phyloP scores from a whole-genome alignment of 2,888 invertebrate genomes.

The Cataglyphis rosenhaueri region DNA sequence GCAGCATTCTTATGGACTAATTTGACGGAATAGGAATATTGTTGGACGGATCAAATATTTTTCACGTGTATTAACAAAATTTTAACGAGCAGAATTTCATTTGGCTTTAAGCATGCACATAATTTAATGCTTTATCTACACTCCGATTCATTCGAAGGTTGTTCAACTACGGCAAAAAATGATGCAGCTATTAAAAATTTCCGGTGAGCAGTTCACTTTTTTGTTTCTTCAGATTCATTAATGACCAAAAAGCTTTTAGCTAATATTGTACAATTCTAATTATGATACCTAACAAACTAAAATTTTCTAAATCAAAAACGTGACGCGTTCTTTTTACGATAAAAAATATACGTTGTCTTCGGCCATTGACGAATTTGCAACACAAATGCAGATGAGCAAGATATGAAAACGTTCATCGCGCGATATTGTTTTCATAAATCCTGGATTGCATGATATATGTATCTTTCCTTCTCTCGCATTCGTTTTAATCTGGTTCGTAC shows the following conservation, averaged over 20 bases:
- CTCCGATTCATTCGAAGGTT: background rate
- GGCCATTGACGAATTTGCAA: background rate
- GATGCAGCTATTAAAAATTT: background rate
- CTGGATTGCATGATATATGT: slow-evolving; percentile 7
- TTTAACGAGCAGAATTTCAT: background rate
- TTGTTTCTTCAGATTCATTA: background rate
- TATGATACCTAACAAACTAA: slow-evolving; percentile 7
- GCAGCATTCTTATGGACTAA: background rate
- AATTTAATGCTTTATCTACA: background rate
- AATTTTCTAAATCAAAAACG: background rate
- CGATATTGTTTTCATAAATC: slow-evolving; percentile 30
- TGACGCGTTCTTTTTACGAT: background rate
- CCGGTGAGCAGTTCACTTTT: background rate
- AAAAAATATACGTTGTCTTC: background rate
- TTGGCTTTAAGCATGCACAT: background rate
- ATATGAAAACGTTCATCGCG: slow-evolving; percentile 35
- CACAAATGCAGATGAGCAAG: slow-evolving; percentile 14
- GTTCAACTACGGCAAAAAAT: background rate
- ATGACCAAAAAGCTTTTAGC: background rate
- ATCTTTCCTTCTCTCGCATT: background rate
- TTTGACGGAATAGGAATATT: background rate
- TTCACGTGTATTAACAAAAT: background rate
- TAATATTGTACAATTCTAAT: background rate
- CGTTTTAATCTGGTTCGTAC: background rate
- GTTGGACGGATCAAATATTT: background rate